Evolutionary conservation across 2,888 invertebrate species (phyloP), one percentile per base, ranked within the genome.

Genomic region (Acleris cristana): DNA sequence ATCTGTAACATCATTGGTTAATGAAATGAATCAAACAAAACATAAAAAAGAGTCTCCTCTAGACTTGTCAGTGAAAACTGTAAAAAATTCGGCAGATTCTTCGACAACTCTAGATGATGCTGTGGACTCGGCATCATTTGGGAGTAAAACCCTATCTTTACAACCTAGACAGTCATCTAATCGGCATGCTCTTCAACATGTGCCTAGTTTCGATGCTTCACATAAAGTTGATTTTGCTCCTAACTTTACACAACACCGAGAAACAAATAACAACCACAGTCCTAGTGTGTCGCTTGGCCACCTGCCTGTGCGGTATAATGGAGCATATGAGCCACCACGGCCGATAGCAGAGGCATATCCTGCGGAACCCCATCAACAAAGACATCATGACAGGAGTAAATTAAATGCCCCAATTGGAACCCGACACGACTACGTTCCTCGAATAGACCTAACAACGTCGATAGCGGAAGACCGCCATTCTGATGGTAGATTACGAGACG

Each of bases 61-160:
- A 69, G 98, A 98, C 88, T 92, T 98, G 62, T 98, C 98, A 0
- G 97, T 98, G 55, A 97, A 98, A 85, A 98, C 97, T 1, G 96
- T 98, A 0, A 95, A 97, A 82, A 97, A 97, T 60, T 96, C 97
- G 4, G 97, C 98, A 0, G 97, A 98, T 86, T 97, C 97, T 0
- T 97, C 97, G 0, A 97, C 98, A 0, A 96, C 96, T 16, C 94
- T 95, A 78, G 95, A 96, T 77, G 95, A 95, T 64, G 85, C 91
- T 3, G 80, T 91, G 16, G 95, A 95, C 77, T 91, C 91, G 18
- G 84, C 80, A 23, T 80, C 85, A 10, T 75, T 81, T 69, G 92
- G 92, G 71, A 86, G 75, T 78, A 90, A 90, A 79, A 77, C 78
- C 49, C 73, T 86, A 68, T 73, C 86, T 34, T 69, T 88, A 63